Percentiles rank a stretch among this genome's conserved stretches.
Conservation (phyloP, 2,113 vertebrate species). For the Numenius arquata region DNA sequence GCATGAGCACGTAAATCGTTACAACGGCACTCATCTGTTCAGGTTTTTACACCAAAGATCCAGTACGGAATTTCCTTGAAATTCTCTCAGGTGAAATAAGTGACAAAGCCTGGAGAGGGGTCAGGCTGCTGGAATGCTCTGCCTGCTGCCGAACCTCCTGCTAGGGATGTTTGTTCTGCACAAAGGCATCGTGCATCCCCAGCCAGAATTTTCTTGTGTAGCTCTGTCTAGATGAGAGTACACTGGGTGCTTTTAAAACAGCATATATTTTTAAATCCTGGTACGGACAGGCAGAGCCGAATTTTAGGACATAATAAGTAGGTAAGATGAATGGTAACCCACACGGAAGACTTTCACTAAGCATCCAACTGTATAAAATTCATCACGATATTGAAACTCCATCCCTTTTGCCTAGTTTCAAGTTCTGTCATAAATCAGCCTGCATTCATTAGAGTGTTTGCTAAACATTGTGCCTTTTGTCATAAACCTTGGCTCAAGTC, state of each 20-base stretch:
- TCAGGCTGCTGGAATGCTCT: not conserved
- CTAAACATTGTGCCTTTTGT: constrained; percentile 16
- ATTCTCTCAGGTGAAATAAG: not conserved
- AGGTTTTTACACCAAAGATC: not conserved
- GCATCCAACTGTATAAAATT: not conserved
- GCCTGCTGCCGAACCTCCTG: not conserved
- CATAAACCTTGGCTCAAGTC: not conserved
- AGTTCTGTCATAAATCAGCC: not conserved
- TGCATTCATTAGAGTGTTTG: not conserved
- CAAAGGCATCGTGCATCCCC: not conserved
- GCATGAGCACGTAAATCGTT: not conserved
- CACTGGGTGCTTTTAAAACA: not conserved
- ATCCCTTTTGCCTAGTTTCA: not conserved
- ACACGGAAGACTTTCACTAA: not conserved
- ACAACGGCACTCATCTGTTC: not conserved
- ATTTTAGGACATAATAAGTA: constrained; percentile 1
- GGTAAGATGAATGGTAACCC: not conserved
- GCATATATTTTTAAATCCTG: not conserved
- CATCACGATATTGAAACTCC: not conserved
- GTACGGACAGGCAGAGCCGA: not conserved
- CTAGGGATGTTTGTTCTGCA: constrained; percentile 9
- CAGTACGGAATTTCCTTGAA: not conserved
- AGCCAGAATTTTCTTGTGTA: constrained; percentile 31
- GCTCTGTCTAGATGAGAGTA: not conserved
- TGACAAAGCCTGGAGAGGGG: not conserved